A percentile compares a stretch with the other conserved stretches of the same genome.
These are phyloP conservation scores for Equus quagga DNA, from an alignment of 2,113 vertebrate species.

Conservation along the genomic window DNA sequence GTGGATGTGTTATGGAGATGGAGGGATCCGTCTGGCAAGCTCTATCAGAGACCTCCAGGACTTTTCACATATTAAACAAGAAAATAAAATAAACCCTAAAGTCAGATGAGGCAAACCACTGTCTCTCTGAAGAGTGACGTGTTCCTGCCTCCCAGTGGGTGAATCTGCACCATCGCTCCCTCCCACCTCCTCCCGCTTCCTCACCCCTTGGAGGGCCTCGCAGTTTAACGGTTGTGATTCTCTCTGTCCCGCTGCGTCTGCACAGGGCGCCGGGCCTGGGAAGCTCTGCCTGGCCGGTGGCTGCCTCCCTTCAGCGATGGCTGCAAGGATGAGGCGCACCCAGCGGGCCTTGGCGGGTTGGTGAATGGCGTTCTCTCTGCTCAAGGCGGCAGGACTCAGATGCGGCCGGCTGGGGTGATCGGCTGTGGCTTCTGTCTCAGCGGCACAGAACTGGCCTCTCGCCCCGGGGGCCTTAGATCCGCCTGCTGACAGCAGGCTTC, in stretches of 20 bases:
- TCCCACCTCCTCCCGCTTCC: fast-evolving
- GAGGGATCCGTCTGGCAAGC: not conserved
- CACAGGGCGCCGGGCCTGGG: not conserved
- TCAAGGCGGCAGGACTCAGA: not conserved
- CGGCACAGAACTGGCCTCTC: fast-evolving
- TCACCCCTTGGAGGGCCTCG: not conserved
- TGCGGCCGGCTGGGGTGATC: fast-evolving
- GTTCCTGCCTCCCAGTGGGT: not conserved
- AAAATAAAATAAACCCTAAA: not conserved
- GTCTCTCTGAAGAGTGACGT: not conserved
- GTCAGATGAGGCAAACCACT: not conserved
- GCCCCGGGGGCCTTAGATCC: not conserved
- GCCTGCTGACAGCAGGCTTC: not conserved
- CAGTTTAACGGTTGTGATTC: not conserved
- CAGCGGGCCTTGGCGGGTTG: fast-evolving
- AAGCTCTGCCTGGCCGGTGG: fast-evolving
- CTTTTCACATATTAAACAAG: not conserved
- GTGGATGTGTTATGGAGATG: not conserved
- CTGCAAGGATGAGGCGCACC: not conserved
- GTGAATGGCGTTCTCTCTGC: not conserved
- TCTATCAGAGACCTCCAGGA: slow-evolving; percentile 10
- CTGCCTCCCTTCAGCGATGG: too few species aligned
- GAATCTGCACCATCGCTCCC: not conserved
- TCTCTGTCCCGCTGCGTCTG: not conserved
- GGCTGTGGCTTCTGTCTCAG: not conserved